Evolutionary conservation across 2,888 invertebrate genomes (phyloP), one percentile per base, ranked within the genome.

Genomic region (Serrognathus titanus): DNA sequence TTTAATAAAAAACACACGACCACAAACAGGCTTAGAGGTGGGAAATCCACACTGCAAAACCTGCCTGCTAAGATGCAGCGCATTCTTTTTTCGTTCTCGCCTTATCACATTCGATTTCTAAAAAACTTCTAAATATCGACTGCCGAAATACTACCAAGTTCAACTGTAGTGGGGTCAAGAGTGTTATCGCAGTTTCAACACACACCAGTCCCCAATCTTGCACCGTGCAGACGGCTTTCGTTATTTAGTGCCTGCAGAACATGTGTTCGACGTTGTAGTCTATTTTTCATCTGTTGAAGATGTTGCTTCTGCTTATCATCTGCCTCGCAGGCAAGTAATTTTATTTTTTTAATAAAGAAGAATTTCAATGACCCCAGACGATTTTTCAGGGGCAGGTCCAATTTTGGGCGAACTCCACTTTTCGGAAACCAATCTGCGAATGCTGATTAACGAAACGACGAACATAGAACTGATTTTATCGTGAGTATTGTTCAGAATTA

Each of bases 381-480:
- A 20, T 41, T 10, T 54, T 55, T 57, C 41, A 52, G 52, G 48
- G 52, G 11, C 48, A 38, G 37, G 43, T 47, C 41, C 31, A 35
- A 51, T 47, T 37, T 20, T 52, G 48, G 51, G 56, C 41, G 37
- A 38, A 12, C 16, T 48, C 7, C 36, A 48, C 43, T 57, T 57
- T 52, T 48, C 52, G 9, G 56, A 57, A 48, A 43, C 24, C 37
- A 36, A 20, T 12, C n/a, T 58, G 16, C 47, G 40, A 37, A 24
- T 58, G 38, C 43, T 58, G 41, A 51, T 50, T 37, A 53, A 54
- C 47, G 54, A 54, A 43, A 58, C 50, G 7, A 45, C 13, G 11
- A 51, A 9, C 16, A 37, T 58, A 36, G 40, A 53, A 16, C 51
- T 58, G 24, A 45, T 45, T 31, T 48, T 57, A 43, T 53, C 48